Base-by-base conservation (phyloP, 2,797 vertebrate species). In the Balearica regulorum region DNA sequence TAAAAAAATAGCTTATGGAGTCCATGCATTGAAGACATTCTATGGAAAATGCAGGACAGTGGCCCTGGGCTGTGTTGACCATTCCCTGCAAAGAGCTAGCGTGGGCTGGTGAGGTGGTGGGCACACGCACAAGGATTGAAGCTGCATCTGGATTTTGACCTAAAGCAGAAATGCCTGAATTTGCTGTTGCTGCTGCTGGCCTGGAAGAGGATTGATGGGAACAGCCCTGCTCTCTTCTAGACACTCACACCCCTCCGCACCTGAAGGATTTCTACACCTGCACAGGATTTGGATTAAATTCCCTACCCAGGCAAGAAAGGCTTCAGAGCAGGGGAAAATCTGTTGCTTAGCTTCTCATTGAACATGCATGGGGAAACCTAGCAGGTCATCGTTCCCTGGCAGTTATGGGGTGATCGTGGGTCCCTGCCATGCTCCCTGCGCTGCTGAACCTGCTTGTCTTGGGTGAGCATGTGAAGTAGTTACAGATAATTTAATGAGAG, bases 331-430 rank as follows among this genome's bases (percentile, higher is more conserved):
- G 43, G 25, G 25, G 16, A 21, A 41, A 73, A 39, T 65, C 21
- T 61, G 31, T 51, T 75, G 43, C 19, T 57, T 53, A 26, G 19
- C 35, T 85, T 72, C 29, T 62, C 0, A 0, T 31, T 80, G 53
- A 62, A 69, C 0, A 0, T 28, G 25, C 12, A 1, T 9, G 10
- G 18, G 12, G 16, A 13, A 12, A 46, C 24, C 1, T 9, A 73
- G 79, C n/a, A 66, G 22, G 14, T 86, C 16, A 11, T 16, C 3
- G 4, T 8, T 43, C 11, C 15, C 26, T 51, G 1, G 2, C 21
- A 53, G 28, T 33, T 70, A 58, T 0, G 4, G 35, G 31, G 21
- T 35, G 29, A 33, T 28, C 0, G 0, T 43, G 28, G 24, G 29
- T 76, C 26, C 13, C 35, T 2, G 2, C 33, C 18, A 10, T 2